phyloP scores from a whole-genome alignment of 2,113 vertebrate genomes.

The Ceratotherium simum region DNA sequence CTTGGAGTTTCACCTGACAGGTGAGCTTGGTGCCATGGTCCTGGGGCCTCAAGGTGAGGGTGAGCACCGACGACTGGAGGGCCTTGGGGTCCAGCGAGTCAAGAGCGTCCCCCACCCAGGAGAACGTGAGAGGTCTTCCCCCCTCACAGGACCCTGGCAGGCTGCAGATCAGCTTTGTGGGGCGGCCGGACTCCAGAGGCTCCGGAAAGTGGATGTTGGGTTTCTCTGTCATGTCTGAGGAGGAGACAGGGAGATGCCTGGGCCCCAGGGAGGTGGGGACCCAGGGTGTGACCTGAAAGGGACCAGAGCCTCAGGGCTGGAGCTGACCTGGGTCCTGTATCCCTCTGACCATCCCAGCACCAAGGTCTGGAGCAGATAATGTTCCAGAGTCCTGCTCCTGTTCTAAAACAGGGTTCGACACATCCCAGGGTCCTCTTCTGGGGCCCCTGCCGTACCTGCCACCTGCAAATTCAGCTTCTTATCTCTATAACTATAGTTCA shows the following conservation, averaged over 20 bases:
- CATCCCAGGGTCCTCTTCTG: background rate
- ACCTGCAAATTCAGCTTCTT: background rate
- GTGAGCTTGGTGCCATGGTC: conserved; percentile 51
- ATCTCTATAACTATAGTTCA: accelerated
- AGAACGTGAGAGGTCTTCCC: background rate
- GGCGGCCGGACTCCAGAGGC: accelerated
- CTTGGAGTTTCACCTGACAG: background rate
- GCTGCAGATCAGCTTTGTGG: background rate
- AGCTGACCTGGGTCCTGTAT: accelerated
- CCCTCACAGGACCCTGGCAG: background rate
- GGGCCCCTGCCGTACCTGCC: background rate
- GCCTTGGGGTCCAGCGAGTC: accelerated
- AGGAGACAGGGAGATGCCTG: background rate
- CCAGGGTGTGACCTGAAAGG: background rate
- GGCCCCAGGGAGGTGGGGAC: accelerated
- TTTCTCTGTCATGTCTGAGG: conserved; percentile 7
- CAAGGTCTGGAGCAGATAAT: background rate
- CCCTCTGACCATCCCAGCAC: background rate
- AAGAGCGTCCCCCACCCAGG: background rate
- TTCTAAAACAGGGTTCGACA: accelerated
- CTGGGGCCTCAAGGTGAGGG: background rate
- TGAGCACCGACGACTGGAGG: accelerated
- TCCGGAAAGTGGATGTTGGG: background rate
- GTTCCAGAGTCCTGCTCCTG: accelerated
- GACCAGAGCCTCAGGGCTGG: accelerated